Base-by-base conservation (phyloP, 2,113 vertebrate genomes). In the Aramus guarauna region DNA sequence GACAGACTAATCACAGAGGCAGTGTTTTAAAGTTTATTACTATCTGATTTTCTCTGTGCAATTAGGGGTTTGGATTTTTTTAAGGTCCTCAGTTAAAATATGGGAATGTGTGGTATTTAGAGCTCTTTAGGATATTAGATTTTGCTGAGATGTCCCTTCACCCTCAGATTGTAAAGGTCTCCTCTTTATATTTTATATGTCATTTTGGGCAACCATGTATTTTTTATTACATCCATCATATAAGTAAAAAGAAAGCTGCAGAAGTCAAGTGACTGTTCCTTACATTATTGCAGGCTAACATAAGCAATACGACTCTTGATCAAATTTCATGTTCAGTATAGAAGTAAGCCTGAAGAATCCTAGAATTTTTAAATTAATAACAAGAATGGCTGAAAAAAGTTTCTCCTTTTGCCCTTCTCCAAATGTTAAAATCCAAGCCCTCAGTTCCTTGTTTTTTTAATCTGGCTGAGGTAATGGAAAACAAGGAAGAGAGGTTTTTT, bases 381-480 rank as follows among this genome's bases (percentile, higher is more conserved):
- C 3, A 60, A 6, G 12, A 83, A 74, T 63, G 11, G 3, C 2
- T 80, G 7, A 55, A 55, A 58, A 83, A 32, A 0, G 0, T 34
- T 84, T 68, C 37, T 81, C 2, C 9, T 58, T 81, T 69, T 36
- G 5, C 15, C 15, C 1, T 34, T 92, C 21, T 87, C 17, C 27
- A 81, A 45, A 81, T 45, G 9, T 55, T 68, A 60, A 96, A 87
- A 53, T 36, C 1, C 26, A 74, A 34, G 6, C 22, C 20, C 15
- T 72, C 9, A 5, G 5, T n/a, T 80, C 6, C 14, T 72, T 84
- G 10, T 0, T 22, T 41, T 17, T 88, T 83, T 45, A 7, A 43
- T 73, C 8, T 29, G 18, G 0, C 16, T 60, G 26, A 56, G 8
- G 3, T 30, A 77, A 23, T 43, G 5, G 2, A 2, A 47, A 84